A percentile compares a stretch with the other conserved stretches of the same genome.
Conservation (phyloP, 2,113 vertebrate species). For the Cyanoderma ruficeps region DNA sequence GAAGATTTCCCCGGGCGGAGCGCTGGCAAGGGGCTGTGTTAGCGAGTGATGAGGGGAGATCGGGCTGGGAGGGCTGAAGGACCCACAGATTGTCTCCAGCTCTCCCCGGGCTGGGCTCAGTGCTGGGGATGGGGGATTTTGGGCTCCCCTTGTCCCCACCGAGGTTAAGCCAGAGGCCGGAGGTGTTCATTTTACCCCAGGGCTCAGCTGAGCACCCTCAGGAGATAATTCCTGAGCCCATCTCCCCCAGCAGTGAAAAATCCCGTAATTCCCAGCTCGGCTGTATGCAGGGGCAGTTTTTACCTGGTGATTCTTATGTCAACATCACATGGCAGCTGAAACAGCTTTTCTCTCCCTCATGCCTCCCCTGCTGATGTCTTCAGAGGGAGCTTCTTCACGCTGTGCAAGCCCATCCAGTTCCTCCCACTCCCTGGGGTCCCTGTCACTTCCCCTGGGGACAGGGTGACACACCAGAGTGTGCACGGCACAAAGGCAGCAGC, state of each 20-base stretch:
- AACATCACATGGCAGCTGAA: neutral
- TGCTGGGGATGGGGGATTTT: fast-evolving
- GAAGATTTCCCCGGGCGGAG: neutral
- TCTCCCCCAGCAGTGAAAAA: neutral
- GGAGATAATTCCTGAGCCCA: neutral
- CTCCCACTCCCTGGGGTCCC: neutral
- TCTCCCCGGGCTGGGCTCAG: neutral
- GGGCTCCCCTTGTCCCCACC: neutral
- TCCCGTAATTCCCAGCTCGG: neutral
- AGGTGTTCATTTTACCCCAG: fast-evolving
- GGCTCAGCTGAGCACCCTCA: neutral
- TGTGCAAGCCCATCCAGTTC: neutral
- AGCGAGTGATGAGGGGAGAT: fast-evolving
- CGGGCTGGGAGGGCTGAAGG: neutral
- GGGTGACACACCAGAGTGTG: neutral
- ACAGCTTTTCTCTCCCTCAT: neutral
- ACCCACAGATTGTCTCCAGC: fast-evolving
- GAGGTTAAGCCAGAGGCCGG: neutral
- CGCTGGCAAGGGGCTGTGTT: neutral
- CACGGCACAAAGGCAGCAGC: neutral
- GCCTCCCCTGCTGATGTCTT: neutral
- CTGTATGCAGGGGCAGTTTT: neutral
- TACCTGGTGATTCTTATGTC: neutral
- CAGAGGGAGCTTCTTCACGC: neutral
- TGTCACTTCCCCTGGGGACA: neutral